Percentiles rank a stretch among this genome's conserved stretches.
phyloP scores from a whole-genome alignment of 23 tunicate species.

The Trididemnum miniatum region DNA sequence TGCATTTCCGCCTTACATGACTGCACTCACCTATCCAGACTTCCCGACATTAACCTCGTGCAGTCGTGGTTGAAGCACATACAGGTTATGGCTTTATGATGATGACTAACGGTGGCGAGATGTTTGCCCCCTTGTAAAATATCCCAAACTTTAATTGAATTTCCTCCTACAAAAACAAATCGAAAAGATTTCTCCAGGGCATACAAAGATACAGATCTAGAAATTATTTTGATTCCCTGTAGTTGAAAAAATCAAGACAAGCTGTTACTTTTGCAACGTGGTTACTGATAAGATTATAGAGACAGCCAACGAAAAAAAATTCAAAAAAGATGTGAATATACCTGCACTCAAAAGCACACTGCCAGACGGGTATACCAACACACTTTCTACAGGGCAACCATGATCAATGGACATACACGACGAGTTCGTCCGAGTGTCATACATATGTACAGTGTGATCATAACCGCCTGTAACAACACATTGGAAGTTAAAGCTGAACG shows the following conservation, averaged over 20 bases:
- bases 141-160: conserved; percentile 79
- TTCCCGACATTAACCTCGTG: conserved; percentile 69
- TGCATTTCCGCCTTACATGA: too few species aligned
- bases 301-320: too few species aligned
- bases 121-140: conserved; percentile 78
- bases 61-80: conserved; percentile 77
- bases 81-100: conserved; percentile 86
- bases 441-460: conserved; percentile 75
- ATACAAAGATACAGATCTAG: background rate
- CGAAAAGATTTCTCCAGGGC: background rate
- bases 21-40: conserved; percentile 66
- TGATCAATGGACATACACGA: conserved; percentile 51
- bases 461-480: conserved; percentile 55
- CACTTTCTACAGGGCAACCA: conserved; percentile 78
- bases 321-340: background rate
- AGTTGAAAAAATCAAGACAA: too few species aligned
- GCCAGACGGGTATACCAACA: conserved; percentile 75
- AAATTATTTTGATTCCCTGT: too few species aligned
- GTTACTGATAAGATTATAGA: too few species aligned
- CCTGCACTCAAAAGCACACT: conserved; percentile 77
- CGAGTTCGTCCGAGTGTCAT: conserved; percentile 61
- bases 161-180: conserved; percentile 52
- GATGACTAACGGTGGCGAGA: conserved; percentile 69
- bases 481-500: background rate
- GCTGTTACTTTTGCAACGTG: too few species aligned